Base-by-base conservation (phyloP, 2,113 vertebrate species). In the Periophthalmus modestus region DNA sequence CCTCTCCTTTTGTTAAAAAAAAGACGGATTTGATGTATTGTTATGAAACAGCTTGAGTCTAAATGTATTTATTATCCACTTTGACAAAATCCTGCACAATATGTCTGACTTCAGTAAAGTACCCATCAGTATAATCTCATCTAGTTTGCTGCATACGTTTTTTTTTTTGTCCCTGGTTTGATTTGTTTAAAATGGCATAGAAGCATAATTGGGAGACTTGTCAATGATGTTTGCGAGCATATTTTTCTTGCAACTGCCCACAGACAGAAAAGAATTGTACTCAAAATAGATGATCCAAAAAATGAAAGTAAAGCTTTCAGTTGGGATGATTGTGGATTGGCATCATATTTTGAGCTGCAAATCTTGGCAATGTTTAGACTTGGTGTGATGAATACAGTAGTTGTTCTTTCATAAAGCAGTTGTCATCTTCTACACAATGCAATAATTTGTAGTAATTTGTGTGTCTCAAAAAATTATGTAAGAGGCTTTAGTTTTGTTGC, bases 371-470 rank as follows among this genome's bases (percentile, higher is more conserved):
- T 28, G 15, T 34, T 59, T 28, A 59, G 4, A 59, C 23, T 15
- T 59, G 7, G 19, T 10, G 54, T 5, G n/a, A 21, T 61, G 33
- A 63, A 63, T 63, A 34, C 28, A 36, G 23, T 36, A 19, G 16
- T 11, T 74, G 0, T 71, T 57, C 24, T 78, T 80, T 88, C 84
- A 77, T 86, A 28, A 59, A 58, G 55, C 10, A 82, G 77, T 82
- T 82, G 85, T 10, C 81, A 87, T 90, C 81, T 80, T 66, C 68
- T 85, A 73, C 82, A 86, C 85, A 85, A 85, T 79, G 86, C 78
- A 77, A 84, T 85, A 78, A 87, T 89, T 88, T 83, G 81, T 75
- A 77, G 55, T 79, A 75, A 48, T 76, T 52, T 68, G 81, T 57
- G 77, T 70, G 75, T 91, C 81, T 82, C 73, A 66, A 69, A 80